Evolutionary conservation across 2,797 vertebrate species (phyloP), one percentile per base, ranked within the genome.

Genomic region (Manis pentadactyla): DNA sequence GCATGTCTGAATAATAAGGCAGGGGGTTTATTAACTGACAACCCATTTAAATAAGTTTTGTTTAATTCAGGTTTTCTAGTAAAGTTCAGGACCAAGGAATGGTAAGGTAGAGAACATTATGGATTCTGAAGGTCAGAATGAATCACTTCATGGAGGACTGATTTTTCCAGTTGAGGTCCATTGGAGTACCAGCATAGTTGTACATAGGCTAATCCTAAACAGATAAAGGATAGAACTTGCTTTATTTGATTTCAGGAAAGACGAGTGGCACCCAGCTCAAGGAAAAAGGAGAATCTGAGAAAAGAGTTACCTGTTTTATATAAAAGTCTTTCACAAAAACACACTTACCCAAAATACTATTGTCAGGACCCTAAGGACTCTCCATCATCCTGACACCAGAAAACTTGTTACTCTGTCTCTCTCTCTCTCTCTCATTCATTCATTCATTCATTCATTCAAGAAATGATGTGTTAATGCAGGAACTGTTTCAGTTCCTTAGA

Each of bases 181-280:
- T 1, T 4, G 12, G n/a, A 37, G 6, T n/a, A 75, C 69, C 15
- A 69, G 10, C 15, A 53, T 11, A 59, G 42, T 27, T 53, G 64
- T 17, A 51, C 6, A 34, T 15, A 18, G 64, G 64, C n/a, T 37
- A 53, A 78, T 66, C 29, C 7, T 75, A 6, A 90, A 68, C 9
- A 53, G 34, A 49, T 73, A 31, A 78, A 87, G 46, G 29, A 78
- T 3, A 95, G 51, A 84, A 15, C 29, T 91, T 55, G 34, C 5
- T 85, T 66, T 87, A 61, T 73, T 5, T 88, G 68, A 55, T 19
- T 84, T 96, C 31, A 79, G 5, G 17, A 69, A 90, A 94, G 74
- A 75, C n/a, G 46, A 64, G 10, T 39, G 23, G 8, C 71, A 55
- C 0, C 39, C 23, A 55, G 10, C 13, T 92, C 21, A 88, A n/a